Evolutionary conservation across 2,888 invertebrate species (phyloP).

Genomic region (Lagria hirta): DNA sequence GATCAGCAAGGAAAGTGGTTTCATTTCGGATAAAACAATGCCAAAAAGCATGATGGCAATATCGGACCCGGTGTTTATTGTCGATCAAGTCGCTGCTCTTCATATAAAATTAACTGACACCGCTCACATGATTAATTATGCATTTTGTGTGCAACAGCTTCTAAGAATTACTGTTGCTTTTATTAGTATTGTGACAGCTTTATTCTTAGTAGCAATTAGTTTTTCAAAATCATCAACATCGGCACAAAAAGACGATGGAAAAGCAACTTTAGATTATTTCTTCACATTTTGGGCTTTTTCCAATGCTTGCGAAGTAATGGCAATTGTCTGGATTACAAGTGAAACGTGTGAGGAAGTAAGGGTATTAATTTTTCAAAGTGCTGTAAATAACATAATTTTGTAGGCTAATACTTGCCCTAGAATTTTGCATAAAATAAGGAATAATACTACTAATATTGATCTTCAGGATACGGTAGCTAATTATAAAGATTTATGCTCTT

Average conservation of each 20-base stretch:
- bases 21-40: slow-evolving; percentile 9
- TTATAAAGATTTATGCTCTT: no score
- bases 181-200: slow-evolving; percentile 40
- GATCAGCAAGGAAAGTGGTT: no score
- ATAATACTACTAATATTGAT: slow-evolving; percentile 36
- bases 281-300: slow-evolving; percentile 42
- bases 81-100: slow-evolving; percentile 39
- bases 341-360: slow-evolving; percentile 42
- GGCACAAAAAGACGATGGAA: slow-evolving; percentile 19
- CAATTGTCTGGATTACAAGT: slow-evolving; percentile 41
- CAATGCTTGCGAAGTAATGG: slow-evolving; percentile 38
- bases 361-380: slow-evolving; percentile 1
- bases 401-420: slow-evolving; percentile 43
- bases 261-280: slow-evolving; percentile 29
- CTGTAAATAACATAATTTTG: slow-evolving; percentile 29
- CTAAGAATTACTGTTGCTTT: slow-evolving; percentile 40
- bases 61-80: slow-evolving; percentile 35
- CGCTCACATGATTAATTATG: slow-evolving; percentile 39
- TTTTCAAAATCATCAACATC: slow-evolving; percentile 31
- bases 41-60: slow-evolving; percentile 28
- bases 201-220: slow-evolving; percentile 39
- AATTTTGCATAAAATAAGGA: slow-evolving; percentile 44
- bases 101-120: slow-evolving; percentile 43
- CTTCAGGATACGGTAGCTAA: slow-evolving; percentile 44
- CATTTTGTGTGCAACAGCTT: slow-evolving; percentile 42